Percentiles rank a stretch among this genome's conserved stretches.
Evolutionary conservation across 2,888 invertebrate species (phyloP).

Genomic region (Phoronis australis): DNA sequence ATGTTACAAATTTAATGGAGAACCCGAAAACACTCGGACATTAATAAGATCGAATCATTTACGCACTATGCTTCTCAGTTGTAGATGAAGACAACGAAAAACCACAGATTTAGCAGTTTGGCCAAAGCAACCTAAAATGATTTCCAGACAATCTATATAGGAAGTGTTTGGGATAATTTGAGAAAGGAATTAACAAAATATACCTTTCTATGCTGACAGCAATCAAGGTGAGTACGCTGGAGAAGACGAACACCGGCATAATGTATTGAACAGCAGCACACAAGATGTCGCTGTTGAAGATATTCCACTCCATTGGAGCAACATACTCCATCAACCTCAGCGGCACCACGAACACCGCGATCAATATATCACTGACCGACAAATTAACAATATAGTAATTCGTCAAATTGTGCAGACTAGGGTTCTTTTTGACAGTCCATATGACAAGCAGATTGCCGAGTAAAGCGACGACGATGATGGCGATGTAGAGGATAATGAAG

Average conservation of each 20-base stretch:
- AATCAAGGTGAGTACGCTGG: constrained; percentile 53
- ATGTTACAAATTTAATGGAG: too few relatives aligned
- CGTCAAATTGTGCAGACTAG: constrained; percentile 54
- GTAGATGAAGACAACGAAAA: too few relatives aligned
- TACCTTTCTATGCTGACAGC: constrained; percentile 56
- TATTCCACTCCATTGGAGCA: constrained; percentile 49
- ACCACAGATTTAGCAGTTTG: too few relatives aligned
- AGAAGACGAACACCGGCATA: constrained; percentile 54
- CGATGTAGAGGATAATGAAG: constrained; percentile 27
- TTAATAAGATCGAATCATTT: too few relatives aligned
- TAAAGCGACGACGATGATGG: constrained; percentile 47
- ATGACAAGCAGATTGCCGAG: constrained; percentile 53
- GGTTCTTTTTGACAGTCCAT: constrained; percentile 51
- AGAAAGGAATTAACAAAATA: too few relatives aligned
- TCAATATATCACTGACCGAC: constrained; percentile 53
- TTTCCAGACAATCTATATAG: too few relatives aligned
- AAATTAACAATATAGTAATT: constrained; percentile 55
- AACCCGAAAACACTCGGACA: too few relatives aligned
- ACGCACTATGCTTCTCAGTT: too few relatives aligned
- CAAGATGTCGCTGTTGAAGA: constrained; percentile 45
- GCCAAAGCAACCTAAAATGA: too few relatives aligned
- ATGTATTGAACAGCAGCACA: constrained; percentile 51
- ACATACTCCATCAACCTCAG: constrained; percentile 54
- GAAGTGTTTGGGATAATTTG: too few relatives aligned
- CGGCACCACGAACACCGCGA: constrained; percentile 53